Evolutionary conservation across 2,113 vertebrate species (phyloP).

Genomic region (Myrmophylax atrothorax): DNA sequence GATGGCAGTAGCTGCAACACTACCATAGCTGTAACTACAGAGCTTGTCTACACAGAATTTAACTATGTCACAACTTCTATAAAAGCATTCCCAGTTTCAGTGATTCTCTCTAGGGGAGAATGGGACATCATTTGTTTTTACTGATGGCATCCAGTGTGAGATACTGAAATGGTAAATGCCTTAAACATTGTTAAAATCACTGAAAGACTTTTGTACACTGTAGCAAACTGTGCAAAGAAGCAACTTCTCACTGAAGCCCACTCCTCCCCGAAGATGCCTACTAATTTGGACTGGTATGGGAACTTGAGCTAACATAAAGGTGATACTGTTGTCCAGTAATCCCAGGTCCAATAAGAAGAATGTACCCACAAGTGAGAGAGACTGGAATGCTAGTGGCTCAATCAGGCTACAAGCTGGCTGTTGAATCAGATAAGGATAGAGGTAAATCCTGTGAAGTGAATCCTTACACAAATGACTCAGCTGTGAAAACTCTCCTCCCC

Average conservation of each 20-base stretch:
- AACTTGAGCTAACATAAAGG: neutral
- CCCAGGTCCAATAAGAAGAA: neutral
- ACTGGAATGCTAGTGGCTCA: neutral
- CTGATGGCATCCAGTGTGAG: neutral
- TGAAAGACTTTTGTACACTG: neutral
- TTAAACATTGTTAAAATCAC: neutral
- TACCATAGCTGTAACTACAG: neutral
- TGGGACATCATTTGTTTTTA: neutral
- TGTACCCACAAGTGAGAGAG: neutral
- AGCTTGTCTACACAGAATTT: neutral
- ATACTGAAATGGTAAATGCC: neutral
- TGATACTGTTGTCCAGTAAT: neutral
- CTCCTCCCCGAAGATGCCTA: neutral
- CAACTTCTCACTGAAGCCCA: neutral
- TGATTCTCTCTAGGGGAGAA: neutral
- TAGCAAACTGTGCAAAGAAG: neutral
- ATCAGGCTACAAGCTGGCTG: neutral
- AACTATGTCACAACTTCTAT: neutral
- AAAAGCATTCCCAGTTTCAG: neutral
- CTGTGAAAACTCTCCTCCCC: neutral
- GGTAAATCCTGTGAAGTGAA: neutral
- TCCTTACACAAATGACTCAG: neutral
- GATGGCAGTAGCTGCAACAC: neutral
- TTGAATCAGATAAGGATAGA: neutral
- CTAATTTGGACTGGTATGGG: neutral